Conservation (phyloP, 2,113 vertebrate species). For the Columbina picui region DNA sequence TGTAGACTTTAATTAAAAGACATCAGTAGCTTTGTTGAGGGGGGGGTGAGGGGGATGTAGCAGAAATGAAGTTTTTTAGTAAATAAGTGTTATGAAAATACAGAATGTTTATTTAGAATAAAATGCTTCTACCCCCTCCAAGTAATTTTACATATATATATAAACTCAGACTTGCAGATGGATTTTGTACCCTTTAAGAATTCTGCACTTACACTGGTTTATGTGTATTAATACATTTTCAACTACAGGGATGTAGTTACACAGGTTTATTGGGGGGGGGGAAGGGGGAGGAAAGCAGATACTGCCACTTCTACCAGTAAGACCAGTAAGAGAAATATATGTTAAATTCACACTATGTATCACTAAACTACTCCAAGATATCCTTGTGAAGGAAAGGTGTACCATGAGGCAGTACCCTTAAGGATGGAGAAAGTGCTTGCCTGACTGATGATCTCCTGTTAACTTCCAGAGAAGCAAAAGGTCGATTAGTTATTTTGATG, state of each 20-base stretch:
- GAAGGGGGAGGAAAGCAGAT: not conserved
- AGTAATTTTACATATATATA: not conserved
- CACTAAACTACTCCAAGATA: not conserved
- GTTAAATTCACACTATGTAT: not conserved
- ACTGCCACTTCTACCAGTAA: not conserved
- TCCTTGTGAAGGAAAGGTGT: not conserved
- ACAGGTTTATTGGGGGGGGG: not conserved
- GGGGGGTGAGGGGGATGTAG: too few species aligned
- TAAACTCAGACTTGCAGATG: not conserved
- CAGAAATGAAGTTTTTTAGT: not conserved
- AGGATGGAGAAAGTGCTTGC: not conserved
- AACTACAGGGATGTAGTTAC: not conserved
- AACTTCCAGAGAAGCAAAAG: not conserved
- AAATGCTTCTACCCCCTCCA: not conserved
- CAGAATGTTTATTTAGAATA: not conserved
- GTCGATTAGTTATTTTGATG: not conserved
- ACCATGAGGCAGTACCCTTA: not conserved
- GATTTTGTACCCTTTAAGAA: not conserved
- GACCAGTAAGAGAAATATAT: fast-evolving
- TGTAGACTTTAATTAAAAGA: not conserved
- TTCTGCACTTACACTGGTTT: not conserved
- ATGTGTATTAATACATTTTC: not conserved
- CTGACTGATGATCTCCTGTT: not conserved
- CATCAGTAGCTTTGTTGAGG: not conserved
- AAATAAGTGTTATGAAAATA: not conserved